Evolutionary conservation across 2,113 vertebrate species (phyloP).

Genomic region (Meriones unguiculatus): DNA sequence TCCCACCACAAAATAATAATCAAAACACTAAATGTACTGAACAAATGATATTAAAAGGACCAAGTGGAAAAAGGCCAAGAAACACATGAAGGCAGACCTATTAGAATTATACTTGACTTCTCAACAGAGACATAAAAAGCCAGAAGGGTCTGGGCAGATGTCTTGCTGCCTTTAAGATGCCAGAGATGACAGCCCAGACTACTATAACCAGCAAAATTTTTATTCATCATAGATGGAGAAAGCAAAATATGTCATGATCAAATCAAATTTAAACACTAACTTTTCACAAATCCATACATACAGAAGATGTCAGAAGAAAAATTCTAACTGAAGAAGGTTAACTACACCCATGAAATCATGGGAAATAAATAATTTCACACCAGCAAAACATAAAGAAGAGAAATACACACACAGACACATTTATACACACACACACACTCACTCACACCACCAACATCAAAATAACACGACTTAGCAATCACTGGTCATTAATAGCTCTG

Average conservation of each 20-base stretch:
- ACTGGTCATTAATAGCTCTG: too few relatives aligned
- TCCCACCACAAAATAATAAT: neutral
- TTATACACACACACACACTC: too few relatives aligned
- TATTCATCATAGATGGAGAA: neutral
- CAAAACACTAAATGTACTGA: neutral
- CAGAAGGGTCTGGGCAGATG: neutral
- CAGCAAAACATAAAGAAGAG: neutral
- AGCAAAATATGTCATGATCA: neutral
- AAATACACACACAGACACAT: neutral
- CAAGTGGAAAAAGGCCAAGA: neutral
- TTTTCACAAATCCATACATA: neutral
- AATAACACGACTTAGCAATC: too few relatives aligned
- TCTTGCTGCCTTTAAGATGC: neutral
- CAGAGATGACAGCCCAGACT: neutral
- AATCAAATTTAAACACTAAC: too few relatives aligned
- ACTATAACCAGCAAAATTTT: neutral
- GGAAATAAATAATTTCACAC: neutral
- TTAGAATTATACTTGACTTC: neutral
- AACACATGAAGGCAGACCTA: neutral
- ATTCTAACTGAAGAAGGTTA: neutral
- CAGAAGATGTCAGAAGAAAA: neutral
- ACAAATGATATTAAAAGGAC: neutral
- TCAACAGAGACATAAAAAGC: neutral
- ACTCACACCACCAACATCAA: too few relatives aligned
- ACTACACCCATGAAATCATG: neutral